Evolutionary conservation across 2,113 vertebrate genomes (phyloP).

Genomic region (Nothobranchius kuhntae): DNA sequence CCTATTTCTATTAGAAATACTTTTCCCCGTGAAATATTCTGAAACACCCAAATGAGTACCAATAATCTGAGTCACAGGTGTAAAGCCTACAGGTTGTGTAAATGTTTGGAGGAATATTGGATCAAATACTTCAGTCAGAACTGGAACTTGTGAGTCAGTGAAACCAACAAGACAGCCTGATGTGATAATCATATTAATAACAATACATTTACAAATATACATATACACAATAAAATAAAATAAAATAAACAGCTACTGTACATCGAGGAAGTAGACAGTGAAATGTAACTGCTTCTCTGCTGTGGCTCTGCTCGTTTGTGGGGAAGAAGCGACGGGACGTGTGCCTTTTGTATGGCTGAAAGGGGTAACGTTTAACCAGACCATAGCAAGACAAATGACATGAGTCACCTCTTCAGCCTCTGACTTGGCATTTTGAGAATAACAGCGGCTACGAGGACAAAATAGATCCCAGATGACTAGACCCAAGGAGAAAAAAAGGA

Average conservation of each 20-base stretch:
- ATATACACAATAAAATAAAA: conserved; percentile 47
- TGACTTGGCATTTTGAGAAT: conserved; percentile 81
- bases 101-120: conserved; percentile 48
- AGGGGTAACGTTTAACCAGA: conserved; percentile 70
- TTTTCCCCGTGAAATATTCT: conserved; percentile 9
- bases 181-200: conserved; percentile 63
- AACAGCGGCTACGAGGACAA: conserved; percentile 80
- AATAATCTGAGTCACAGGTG: conserved; percentile 20
- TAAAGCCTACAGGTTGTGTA: conserved; percentile 39
- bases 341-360: conserved; percentile 69
- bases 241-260: conserved; percentile 57
- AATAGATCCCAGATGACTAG: conserved; percentile 81
- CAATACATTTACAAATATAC: conserved; percentile 71
- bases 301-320: conserved; percentile 49
- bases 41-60: conserved; percentile 12
- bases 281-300: conserved; percentile 46
- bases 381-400: conserved; percentile 74
- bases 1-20: conserved; percentile 8
- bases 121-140: conserved; percentile 3
- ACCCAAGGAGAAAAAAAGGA: conserved; percentile 43
- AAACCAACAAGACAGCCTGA: conserved; percentile 27
- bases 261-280: conserved; percentile 45
- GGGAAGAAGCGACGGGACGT: conserved; percentile 50
- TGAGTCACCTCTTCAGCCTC: conserved; percentile 81
- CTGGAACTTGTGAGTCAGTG: conserved; percentile 14